These are phyloP conservation scores for Chiloscyllium plagiosum DNA, from an alignment of 2,113 vertebrate genomes.

Conservation along the genomic window DNA sequence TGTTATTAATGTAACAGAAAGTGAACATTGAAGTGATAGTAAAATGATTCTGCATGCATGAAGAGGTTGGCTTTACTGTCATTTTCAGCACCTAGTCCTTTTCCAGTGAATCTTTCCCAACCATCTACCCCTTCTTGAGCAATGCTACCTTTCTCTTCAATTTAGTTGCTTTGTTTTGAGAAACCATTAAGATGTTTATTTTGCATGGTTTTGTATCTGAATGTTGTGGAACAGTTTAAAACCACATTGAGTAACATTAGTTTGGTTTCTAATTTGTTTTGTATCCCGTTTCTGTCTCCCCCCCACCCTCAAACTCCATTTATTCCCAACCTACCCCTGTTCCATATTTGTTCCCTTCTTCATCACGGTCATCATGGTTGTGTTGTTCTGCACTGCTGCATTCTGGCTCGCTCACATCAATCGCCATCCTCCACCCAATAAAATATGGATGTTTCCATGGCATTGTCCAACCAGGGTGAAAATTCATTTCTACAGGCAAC, in stretches of 20 bases:
- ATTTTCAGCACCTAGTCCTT: neutral
- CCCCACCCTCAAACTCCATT: conserved; percentile 57
- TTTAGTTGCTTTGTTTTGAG: conserved; percentile 24
- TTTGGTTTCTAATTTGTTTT: conserved; percentile 75
- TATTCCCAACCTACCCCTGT: conserved; percentile 50
- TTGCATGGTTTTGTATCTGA: conserved; percentile 72
- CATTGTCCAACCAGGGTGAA: conserved; percentile 86
- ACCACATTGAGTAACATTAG: conserved; percentile 69
- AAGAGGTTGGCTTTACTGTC: neutral
- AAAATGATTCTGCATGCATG: neutral
- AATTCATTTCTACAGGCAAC: conserved; percentile 99
- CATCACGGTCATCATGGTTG: conserved; percentile 65
- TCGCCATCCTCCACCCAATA: conserved; percentile 59
- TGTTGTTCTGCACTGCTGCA: conserved; percentile 74
- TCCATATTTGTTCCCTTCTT: conserved; percentile 37
- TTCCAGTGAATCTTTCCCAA: conserved; percentile 6
- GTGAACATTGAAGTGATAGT: neutral
- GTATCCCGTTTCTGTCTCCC: conserved; percentile 71
- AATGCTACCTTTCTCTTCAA: neutral
- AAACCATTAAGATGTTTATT: conserved; percentile 49
- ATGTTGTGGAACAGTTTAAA: conserved; percentile 64
- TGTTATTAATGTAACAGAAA: neutral
- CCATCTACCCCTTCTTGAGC: neutral
- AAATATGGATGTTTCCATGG: conserved; percentile 60
- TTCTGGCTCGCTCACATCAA: conserved; percentile 67